Conservation (phyloP, 2,797 vertebrate genomes). For the Crocidura indochinensis region DNA sequence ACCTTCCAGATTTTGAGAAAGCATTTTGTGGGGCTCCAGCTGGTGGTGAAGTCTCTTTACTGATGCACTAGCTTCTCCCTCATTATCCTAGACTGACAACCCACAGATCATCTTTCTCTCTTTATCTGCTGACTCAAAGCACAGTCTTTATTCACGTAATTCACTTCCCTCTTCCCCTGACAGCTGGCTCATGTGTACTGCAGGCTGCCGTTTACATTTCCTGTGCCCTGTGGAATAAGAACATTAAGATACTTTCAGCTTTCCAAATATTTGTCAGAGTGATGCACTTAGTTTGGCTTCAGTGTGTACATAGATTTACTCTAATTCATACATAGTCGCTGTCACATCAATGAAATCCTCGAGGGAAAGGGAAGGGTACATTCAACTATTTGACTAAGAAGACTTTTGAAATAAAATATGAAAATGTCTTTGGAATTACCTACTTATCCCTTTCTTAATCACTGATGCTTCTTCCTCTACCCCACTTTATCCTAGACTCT, state of each 20-base stretch:
- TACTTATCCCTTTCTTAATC: not conserved
- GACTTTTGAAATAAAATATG: not conserved
- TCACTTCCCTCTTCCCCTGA: constrained; percentile 22
- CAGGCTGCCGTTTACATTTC: not conserved
- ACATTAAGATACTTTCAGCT: constrained; percentile 17
- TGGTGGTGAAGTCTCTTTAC: not conserved
- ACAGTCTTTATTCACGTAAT: not conserved
- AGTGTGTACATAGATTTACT: not conserved
- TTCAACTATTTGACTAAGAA: not conserved
- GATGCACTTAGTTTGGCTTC: not conserved
- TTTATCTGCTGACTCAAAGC: not conserved
- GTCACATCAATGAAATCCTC: not conserved
- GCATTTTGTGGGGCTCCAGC: not conserved
- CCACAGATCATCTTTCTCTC: not conserved
- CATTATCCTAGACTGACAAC: not conserved
- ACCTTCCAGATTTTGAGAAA: not conserved
- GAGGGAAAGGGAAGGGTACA: not conserved
- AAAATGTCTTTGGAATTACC: constrained; percentile 12
- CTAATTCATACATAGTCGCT: not conserved
- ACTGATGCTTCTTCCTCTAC: not conserved
- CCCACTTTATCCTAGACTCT: not conserved
- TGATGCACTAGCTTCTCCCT: not conserved
- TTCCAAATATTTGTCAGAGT: constrained; percentile 27
- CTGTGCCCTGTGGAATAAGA: not conserved
- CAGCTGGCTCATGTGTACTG: not conserved